Conservation (phyloP, 2,797 vertebrate species). For the Micrastur ruficollis region DNA sequence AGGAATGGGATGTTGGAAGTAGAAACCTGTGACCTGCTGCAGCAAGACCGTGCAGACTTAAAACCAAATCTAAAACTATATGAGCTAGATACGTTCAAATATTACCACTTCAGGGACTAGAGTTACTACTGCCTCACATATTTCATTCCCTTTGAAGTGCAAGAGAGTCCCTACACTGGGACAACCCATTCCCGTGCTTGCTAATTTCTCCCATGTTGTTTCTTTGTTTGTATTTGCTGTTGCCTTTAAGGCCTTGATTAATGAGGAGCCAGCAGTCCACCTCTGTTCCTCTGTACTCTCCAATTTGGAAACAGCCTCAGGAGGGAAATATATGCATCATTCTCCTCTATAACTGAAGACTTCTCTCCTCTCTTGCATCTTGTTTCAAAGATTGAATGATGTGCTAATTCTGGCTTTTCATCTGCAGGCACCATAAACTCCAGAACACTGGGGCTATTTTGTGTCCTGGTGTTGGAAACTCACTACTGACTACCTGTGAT, state of each 20-base stretch:
- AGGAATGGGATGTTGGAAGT: not conserved
- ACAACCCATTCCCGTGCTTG: not conserved
- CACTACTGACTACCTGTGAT: not conserved
- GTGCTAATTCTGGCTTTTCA: not conserved
- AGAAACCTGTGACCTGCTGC: not conserved
- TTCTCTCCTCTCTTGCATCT: not conserved
- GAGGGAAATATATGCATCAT: not conserved
- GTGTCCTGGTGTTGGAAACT: not conserved
- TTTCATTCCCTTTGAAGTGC: not conserved
- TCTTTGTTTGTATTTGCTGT: not conserved
- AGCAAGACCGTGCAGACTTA: not conserved
- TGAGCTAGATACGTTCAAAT: not conserved
- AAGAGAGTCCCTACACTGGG: not conserved
- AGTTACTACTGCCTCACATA: not conserved
- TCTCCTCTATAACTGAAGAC: not conserved
- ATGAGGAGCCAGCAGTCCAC: not conserved
- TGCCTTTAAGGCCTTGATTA: not conserved
- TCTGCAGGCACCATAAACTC: not conserved
- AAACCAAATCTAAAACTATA: accelerated
- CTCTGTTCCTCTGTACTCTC: not conserved
- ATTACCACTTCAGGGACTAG: not conserved
- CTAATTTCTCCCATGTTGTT: not conserved
- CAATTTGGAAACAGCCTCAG: not conserved
- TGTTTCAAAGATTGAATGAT: not conserved
- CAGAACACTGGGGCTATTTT: not conserved